Conservation (phyloP, 2,113 vertebrate species). For the Hippoglossus stenolepis region DNA sequence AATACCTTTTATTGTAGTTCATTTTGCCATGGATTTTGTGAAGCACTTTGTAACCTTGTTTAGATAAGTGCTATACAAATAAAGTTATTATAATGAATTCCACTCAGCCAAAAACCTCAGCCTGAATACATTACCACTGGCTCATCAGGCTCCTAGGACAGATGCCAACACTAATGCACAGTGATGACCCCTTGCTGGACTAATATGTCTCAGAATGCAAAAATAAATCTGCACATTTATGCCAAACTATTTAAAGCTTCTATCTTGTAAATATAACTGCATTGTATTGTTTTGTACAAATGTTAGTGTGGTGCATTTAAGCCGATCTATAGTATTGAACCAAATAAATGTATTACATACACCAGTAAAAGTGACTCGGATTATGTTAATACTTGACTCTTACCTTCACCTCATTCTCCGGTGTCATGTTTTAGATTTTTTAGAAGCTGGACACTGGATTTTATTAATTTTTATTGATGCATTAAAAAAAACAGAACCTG, state of each 20-base stretch:
- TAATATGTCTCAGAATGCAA: no score
- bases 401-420: neutral
- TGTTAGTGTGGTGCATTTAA: neutral
- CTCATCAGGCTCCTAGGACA: neutral
- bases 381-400: neutral
- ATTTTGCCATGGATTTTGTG: no score
- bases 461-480: neutral
- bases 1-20: no score
- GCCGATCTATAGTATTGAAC: neutral
- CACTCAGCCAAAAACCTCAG: neutral
- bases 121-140: neutral
- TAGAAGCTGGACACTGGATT: neutral
- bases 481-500: neutral
- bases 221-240: neutral
- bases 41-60: no score
- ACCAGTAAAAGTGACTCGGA: neutral
- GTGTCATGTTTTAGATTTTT: neutral
- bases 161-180: neutral
- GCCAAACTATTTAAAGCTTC: neutral
- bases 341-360: neutral
- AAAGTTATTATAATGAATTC: neutral
- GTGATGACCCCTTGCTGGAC: neutral
- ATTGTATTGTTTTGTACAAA: conserved; percentile 7
- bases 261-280: neutral
- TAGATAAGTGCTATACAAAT: no score